phyloP scores from a whole-genome alignment of 2,888 invertebrate species.

The Drosophila cognata region DNA sequence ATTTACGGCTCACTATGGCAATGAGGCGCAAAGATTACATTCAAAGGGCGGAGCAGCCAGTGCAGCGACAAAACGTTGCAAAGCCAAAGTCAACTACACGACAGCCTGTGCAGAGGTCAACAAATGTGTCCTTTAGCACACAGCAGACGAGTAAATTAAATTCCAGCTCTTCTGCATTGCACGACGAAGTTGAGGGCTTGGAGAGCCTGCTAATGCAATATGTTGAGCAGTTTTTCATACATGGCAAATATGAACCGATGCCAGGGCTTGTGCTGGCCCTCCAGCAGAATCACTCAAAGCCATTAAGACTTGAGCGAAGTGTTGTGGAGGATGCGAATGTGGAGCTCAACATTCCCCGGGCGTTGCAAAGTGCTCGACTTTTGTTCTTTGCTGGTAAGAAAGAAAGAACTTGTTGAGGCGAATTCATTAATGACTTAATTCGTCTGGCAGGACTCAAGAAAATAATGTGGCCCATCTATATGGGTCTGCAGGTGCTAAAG shows the following conservation, averaged over 20 bases:
- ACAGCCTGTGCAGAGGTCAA: slow-evolving; percentile 19
- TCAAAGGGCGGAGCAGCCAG: slow-evolving; percentile 26
- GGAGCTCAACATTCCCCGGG: slow-evolving; percentile 88
- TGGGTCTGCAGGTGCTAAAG: slow-evolving; percentile 93
- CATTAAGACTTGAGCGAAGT: slow-evolving; percentile 86
- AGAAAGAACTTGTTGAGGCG: not conserved
- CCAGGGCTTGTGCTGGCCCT: slow-evolving; percentile 77
- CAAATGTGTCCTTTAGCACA: not conserved
- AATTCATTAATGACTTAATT: slow-evolving; percentile 67
- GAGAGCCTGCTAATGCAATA: slow-evolving; percentile 80
- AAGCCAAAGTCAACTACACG: slow-evolving; percentile 2
- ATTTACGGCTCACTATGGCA: slow-evolving; percentile 68
- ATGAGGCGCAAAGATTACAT: slow-evolving; percentile 53
- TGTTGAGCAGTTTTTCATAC: slow-evolving; percentile 74
- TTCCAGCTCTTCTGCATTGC: slow-evolving; percentile 39
- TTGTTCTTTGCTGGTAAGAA: slow-evolving; percentile 88
- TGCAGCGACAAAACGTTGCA: not conserved
- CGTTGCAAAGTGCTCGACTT: slow-evolving; percentile 87
- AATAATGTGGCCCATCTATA: slow-evolving; percentile 91
- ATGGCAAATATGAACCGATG: slow-evolving; percentile 77
- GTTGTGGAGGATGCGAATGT: slow-evolving; percentile 80
- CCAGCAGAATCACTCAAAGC: slow-evolving; percentile 59
- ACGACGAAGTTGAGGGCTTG: slow-evolving; percentile 70
- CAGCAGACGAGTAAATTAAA: slow-evolving; percentile 7
- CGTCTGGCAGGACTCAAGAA: slow-evolving; percentile 92